Percentiles rank a stretch among this genome's conserved stretches.
These are phyloP conservation scores for Ochotona princeps DNA, from an alignment of 2,113 vertebrate species.

Conservation along the genomic window DNA sequence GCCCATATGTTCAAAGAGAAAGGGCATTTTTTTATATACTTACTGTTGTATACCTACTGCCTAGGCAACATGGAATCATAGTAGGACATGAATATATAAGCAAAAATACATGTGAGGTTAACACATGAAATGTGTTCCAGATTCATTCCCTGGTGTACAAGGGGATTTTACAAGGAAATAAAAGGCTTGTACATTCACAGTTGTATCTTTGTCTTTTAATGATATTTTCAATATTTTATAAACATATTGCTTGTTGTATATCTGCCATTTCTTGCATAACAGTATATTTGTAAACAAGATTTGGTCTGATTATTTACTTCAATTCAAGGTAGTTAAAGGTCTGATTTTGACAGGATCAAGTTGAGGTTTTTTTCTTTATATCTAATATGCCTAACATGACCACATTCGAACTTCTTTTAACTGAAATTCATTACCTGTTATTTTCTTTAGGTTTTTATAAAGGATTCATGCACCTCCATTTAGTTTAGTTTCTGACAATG, in stretches of 20 bases:
- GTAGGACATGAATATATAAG: no score
- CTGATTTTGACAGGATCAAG: conserved; percentile 19
- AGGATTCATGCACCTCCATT: not conserved
- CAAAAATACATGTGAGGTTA: no score
- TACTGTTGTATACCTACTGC: no score
- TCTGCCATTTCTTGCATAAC: not conserved
- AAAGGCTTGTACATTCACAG: not conserved
- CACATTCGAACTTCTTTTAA: conserved; percentile 36
- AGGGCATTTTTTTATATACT: no score
- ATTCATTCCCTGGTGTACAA: no score
- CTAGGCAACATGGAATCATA: no score
- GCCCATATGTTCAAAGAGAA: no score
- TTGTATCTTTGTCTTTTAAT: not conserved
- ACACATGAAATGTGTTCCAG: no score
- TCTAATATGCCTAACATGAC: not conserved
- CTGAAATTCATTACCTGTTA: not conserved
- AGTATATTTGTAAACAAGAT: no score
- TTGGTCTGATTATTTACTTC: not conserved
- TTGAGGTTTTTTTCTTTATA: not conserved
- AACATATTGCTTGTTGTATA: not conserved
- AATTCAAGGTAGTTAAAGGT: not conserved
- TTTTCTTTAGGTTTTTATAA: conserved; percentile 17
- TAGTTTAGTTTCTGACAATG: conserved; percentile 46
- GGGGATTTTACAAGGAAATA: not conserved
- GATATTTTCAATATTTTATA: not conserved